Conservation (phyloP, 2,888 invertebrate species). For the Auanema freiburgensis region DNA sequence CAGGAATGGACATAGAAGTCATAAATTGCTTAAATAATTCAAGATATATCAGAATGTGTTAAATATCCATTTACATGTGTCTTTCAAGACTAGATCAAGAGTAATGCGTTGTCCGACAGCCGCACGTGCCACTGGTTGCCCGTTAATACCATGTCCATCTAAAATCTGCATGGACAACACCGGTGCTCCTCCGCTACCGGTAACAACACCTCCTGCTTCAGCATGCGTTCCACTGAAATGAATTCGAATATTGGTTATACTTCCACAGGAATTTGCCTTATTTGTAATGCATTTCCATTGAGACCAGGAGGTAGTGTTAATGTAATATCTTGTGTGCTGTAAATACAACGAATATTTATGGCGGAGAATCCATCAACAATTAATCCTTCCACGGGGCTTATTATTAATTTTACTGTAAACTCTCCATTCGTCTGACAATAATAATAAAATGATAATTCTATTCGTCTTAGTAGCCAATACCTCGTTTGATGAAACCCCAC, state of each 20-base stretch:
- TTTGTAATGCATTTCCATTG: conserved; percentile 43
- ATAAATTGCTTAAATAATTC: conserved; percentile 56
- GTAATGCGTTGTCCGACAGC: conserved; percentile 61
- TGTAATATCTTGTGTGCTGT: conserved; percentile 54
- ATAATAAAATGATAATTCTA: neutral
- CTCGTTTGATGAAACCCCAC: conserved; percentile 39
- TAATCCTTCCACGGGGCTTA: conserved; percentile 52
- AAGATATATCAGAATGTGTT: neutral
- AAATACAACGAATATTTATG: conserved; percentile 51
- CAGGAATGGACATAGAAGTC: conserved; percentile 64
- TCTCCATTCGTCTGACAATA: conserved; percentile 38
- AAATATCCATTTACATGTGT: conserved; percentile 49
- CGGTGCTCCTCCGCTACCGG: conserved; percentile 58
- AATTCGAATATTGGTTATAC: neutral
- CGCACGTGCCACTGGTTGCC: conserved; percentile 48
- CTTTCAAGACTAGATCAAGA: conserved; percentile 55
- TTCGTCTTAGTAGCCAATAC: conserved; percentile 20
- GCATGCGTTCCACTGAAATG: conserved; percentile 28
- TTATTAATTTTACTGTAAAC: conserved; percentile 46
- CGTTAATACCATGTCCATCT: conserved; percentile 58
- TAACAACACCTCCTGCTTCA: conserved; percentile 47
- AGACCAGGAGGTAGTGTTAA: conserved; percentile 51
- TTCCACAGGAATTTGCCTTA: conserved; percentile 9
- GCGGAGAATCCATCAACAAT: conserved; percentile 55
- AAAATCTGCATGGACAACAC: conserved; percentile 54